Base-by-base conservation (phyloP, 1,140 invertebrate species). In the Gonioctena quinquepunctata region DNA sequence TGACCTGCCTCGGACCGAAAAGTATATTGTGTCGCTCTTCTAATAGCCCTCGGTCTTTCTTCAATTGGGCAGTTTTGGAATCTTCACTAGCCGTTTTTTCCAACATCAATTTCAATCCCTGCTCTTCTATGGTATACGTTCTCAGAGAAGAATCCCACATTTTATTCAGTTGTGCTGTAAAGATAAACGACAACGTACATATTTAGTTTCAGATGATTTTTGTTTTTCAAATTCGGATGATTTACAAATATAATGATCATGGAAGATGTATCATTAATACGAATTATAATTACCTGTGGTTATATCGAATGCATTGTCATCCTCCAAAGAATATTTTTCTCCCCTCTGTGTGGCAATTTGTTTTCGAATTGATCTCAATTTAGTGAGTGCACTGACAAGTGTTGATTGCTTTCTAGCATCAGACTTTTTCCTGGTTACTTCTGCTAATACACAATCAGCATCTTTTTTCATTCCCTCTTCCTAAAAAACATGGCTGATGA, bases 391-490 rank as follows among this genome's bases (percentile, higher is more conserved):
- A 26, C 88, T 85, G 16, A 93, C 77, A 21, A 92, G 80, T 0
- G 84, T 81, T 1, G 91, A 77, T 74, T 87, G 88, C 75, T 89
- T 90, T 63, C 87, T 88, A 0, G 88, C 89, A 78, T 93, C 91
- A 28, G 81, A 85, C 77, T 91, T 89, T 78, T 92, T 92, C 54
- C 86, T 85, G 22, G 87, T 82, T 0, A 93, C 90, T 75, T 92
- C 90, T 49, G 87, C 86, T 1, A 93, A 79, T 11, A 92, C 85
- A 68, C 86, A 83, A 79, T 93, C 92, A 0, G 90, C 90, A 79
- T 92, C 86, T 74, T 86, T 84, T 73, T 90, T 89, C 54, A 90
- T 84, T 76, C 87, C 85, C 79, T 89, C 87, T 77, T 90, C 88
- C 86, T 92, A 78, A 0, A 33, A 33, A 33, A 33, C 6, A 33